Conservation (phyloP, 2,113 vertebrate genomes). For the Microcebus tavaratra region DNA sequence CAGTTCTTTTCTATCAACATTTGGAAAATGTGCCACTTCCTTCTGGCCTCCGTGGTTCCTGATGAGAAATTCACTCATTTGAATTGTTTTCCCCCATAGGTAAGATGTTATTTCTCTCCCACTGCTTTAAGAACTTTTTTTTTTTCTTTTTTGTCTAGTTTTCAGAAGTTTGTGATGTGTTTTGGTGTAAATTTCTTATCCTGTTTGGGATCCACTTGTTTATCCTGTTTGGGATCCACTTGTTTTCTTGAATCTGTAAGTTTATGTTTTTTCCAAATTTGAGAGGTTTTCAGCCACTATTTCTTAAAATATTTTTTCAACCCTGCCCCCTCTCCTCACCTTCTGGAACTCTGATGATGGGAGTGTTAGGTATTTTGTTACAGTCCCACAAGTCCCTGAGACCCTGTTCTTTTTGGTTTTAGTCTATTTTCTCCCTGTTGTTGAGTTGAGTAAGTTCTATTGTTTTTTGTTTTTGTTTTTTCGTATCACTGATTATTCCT, state of each 20-base stretch:
- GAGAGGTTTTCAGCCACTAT: neutral
- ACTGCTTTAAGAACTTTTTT: neutral
- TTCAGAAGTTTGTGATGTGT: no score
- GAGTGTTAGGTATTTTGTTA: neutral
- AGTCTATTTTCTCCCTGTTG: neutral
- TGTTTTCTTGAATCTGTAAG: no score
- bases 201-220: no score
- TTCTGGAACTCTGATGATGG: neutral
- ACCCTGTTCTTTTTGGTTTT: neutral
- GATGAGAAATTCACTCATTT: neutral
- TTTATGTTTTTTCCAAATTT: no score
- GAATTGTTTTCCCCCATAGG: neutral
- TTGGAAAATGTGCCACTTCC: neutral
- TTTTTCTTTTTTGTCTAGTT: no score
- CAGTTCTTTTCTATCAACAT: neutral
- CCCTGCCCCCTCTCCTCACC: neutral
- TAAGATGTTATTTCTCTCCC: neutral
- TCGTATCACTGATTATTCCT: no score
- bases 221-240: no score
- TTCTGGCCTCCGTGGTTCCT: neutral
- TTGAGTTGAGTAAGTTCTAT: neutral
- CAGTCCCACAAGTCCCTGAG: neutral
- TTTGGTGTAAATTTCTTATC: no score
- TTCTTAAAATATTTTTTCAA: neutral
- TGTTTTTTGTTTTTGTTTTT: neutral